Base-by-base conservation (phyloP, 2,113 vertebrate genomes). In the Ciconia stormi region DNA sequence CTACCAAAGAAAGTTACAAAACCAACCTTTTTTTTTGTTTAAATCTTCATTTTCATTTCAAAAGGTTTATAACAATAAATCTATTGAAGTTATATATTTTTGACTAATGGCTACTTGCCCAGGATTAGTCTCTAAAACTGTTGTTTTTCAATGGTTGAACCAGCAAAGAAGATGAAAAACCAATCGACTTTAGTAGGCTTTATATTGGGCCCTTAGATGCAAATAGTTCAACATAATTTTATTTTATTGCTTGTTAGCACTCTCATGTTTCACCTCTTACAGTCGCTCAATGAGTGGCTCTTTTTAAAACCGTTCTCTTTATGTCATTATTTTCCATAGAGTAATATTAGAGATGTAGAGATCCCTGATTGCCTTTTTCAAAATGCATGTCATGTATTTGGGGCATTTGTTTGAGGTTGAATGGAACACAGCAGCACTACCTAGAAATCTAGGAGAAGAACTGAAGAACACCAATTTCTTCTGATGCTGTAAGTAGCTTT, bases 401-500 rank as follows among this genome's bases (percentile, higher is more conserved):
- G 49, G 66, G 74, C 22, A 90, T 91, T 97, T 96, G 87, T 97
- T 91, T 91, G 90, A 34, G 47, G n/a, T n/a, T 97, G 89, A 96
- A 95, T 55, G 78, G 69, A 97, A 73, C 94, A 71, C 91, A 95
- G 91, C 81, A 91, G 87, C 93, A 36, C 49, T 77, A 62, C 81
- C 69, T 95, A 66, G 82, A 82, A 94, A 95, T 73, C 46, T 26
- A 82, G 81, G 69, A 89, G 67, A 84, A 87, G 89, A 95, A 89
- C 78, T 92, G 65, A 97, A 95, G 74, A 92, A 89, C 42, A 71
- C 50, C 61, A 90, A 63, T 95, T 94, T 92, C 56, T 93, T 76
- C 63, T 61, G 61, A 67, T 73, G 52, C 22, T 78, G 1, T 88
- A 90, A 96, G 85, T 50, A 93, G 72, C 47, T 93, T 95, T 89